Evolutionary conservation across 2,888 invertebrate species (phyloP), one percentile per base, ranked within the genome.

Genomic region (Tineola bisselliella): DNA sequence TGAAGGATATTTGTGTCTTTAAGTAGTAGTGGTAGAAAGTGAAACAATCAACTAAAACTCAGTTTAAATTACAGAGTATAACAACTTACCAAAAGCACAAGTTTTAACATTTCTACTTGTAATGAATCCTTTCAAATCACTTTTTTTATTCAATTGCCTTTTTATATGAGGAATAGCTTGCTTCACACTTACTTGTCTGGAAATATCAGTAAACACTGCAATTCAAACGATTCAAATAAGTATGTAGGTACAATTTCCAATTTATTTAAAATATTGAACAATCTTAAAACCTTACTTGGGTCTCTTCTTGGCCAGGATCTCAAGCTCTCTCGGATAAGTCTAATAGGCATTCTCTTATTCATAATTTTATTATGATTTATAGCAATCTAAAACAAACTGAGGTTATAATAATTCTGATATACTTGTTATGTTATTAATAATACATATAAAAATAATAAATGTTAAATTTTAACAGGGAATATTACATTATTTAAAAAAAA

Each of bases 171-270:
- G 64, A 4, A 77, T 76, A 63, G 84, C 80, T 44, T 84, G 83
- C 43, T 78, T n/a, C 8, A 33, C 31, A 33, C 58, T 80, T 15
- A 88, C 87, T 69, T 84, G 86, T 65, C 87, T 76, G 48, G 87
- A 78, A 57, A 73, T 65, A 68, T 88, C 87, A 63, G 73, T 65
- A 66, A 87, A 88, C 43, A 79, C 86, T 83, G 68, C 56, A 71
- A 70, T 18, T 25, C 6, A 6, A 25, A 25, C 25, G 4, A 25
- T 25, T 6, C n/a, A n/a, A n/a, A n/a, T n/a, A n/a, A n/a, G n/a
- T n/a, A n/a, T n/a, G n/a, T n/a, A n/a, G n/a, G n/a, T n/a, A n/a
- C n/a, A n/a, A n/a, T n/a, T n/a, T n/a, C n/a, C n/a, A n/a, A n/a
- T n/a, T n/a, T n/a, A n/a, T n/a, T n/a, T n/a, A n/a, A n/a, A n/a